These are phyloP conservation scores for Cladopsammia gracilis DNA, from an alignment of 64 coral and sea anemone species.

Conservation along the genomic window DNA sequence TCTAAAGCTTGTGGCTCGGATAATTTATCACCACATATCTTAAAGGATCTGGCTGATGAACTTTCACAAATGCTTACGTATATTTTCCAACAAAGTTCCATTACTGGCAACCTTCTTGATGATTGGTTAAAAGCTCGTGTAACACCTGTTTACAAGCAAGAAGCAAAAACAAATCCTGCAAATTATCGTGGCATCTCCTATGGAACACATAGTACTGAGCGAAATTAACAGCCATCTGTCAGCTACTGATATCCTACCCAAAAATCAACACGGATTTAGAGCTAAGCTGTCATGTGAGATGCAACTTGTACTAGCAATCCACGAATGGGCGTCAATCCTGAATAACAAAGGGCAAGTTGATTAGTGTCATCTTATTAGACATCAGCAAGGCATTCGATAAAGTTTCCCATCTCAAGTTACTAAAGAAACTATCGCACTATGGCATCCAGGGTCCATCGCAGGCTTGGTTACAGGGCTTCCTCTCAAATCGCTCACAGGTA, in stretches of 20 bases:
- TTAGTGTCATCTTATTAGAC: slow-evolving; percentile 19
- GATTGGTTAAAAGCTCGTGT: too few species aligned
- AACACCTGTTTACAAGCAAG: too few species aligned
- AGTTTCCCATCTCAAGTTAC: slow-evolving; percentile 12
- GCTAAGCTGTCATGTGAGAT: slow-evolving; percentile 35
- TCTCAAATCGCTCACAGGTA: slow-evolving; percentile 25
- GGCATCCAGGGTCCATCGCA: slow-evolving; percentile 19
- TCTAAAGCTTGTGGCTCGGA: too few species aligned
- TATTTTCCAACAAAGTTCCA: too few species aligned
- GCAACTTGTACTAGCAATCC: slow-evolving; percentile 31
- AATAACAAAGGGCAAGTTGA: slow-evolving; percentile 27
- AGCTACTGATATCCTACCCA: slow-evolving; percentile 13
- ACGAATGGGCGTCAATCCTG: slow-evolving; percentile 15
- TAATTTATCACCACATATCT: too few species aligned
- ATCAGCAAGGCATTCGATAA: slow-evolving; percentile 44
- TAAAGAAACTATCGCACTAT: slow-evolving; percentile 16
- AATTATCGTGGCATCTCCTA: too few species aligned
- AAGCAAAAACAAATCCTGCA: too few species aligned
- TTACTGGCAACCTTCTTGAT: too few species aligned
- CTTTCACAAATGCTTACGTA: too few species aligned
- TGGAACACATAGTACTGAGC: neutral
- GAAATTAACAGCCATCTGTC: slow-evolving; percentile 32
- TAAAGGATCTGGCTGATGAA: too few species aligned
- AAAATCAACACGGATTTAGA: slow-evolving; percentile 34
- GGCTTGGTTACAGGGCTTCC: slow-evolving; percentile 25